Base-by-base conservation (phyloP, 2,797 vertebrate genomes). In the Craterocephalus amniculus region DNA sequence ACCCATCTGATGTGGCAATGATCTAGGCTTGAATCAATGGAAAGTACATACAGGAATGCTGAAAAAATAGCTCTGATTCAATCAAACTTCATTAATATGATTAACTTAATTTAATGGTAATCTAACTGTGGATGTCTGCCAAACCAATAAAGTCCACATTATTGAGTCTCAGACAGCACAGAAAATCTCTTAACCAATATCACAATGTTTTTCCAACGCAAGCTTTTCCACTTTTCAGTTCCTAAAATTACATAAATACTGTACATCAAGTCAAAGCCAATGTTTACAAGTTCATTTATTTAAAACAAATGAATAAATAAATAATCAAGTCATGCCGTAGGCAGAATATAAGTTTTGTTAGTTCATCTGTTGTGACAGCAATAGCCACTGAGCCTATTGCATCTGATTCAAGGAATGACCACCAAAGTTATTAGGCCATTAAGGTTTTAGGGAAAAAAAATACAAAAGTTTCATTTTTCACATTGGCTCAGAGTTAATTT, bases 21-120 rank as follows among this genome's bases (percentile, higher is more conserved):
- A 49, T 43, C 35, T 12, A 27, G 29, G 14, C 35, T 9, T 26
- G 32, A 58, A 58, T 48, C 52, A 55, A 6, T 56, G 35, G 29
- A 59, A 59, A 52, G 57, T 48, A 38, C 66, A 52, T 14, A 31
- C 36, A 43, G 18, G 55, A 29, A 22, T 43, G 40, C 0, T 27
- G 57, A 52, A 60, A 52, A 60, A 60, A 12, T 32, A 52, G 11
- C 20, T 45, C 38, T 31, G 35, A 69, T 69, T 58, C 31, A 52
- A 54, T 52, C 65, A 49, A 49, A 36, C 22, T 12, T 26, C 9
- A 51, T 51, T 51, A 24, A 51, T 26, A 24, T 24, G 48, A 51
- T 51, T 4, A 51, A 51, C 22, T 9, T 51, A 24, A 10, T 12
- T 51, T 24, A 12, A 51, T 24, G 48, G 48, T 24, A 26, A 51